A percentile compares a stretch with the other conserved stretches of the same genome.
Evolutionary conservation across 2,797 vertebrate genomes (phyloP).

Genomic region (Falco peregrinus): DNA sequence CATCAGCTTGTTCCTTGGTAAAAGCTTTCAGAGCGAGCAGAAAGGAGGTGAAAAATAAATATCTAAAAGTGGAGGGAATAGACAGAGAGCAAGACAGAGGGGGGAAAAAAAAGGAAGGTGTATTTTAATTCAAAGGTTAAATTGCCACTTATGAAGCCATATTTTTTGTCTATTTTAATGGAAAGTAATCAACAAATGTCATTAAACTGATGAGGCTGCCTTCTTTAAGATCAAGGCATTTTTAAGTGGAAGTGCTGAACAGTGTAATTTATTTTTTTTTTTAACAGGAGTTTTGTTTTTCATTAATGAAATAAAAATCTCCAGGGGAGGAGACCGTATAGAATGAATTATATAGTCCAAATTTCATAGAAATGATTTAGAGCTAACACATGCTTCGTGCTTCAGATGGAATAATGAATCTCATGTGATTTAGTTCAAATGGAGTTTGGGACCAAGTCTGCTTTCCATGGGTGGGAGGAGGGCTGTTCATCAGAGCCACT

Average conservation of each 20-base stretch:
- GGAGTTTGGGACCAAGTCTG: not conserved
- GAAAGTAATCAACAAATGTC: not conserved
- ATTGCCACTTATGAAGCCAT: not conserved
- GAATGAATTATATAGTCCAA: constrained; percentile 31
- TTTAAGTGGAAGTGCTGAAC: constrained; percentile 34
- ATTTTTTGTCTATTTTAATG: constrained; percentile 4
- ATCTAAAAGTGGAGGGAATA: not conserved
- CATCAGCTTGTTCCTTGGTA: not conserved
- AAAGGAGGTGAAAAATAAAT: not conserved
- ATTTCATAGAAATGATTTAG: constrained; percentile 46
- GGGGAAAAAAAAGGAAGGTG: not conserved
- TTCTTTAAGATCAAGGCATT: constrained; percentile 20
- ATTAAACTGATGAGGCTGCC: constrained; percentile 14
- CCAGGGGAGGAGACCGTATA: not conserved
- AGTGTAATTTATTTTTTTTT: not conserved
- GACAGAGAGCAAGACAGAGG: not conserved
- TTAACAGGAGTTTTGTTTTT: constrained; percentile 48
- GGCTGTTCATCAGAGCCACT: not conserved
- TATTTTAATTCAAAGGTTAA: constrained; percentile 35
- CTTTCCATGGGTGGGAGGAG: not conserved
- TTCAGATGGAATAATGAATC: constrained; percentile 16
- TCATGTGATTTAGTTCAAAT: constrained; percentile 29
- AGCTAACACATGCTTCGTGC: constrained; percentile 20
- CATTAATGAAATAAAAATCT: constrained; percentile 59
- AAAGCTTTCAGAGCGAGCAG: not conserved